phyloP scores from a whole-genome alignment of 1,140 invertebrate species.

The Conus betulinus region DNA sequence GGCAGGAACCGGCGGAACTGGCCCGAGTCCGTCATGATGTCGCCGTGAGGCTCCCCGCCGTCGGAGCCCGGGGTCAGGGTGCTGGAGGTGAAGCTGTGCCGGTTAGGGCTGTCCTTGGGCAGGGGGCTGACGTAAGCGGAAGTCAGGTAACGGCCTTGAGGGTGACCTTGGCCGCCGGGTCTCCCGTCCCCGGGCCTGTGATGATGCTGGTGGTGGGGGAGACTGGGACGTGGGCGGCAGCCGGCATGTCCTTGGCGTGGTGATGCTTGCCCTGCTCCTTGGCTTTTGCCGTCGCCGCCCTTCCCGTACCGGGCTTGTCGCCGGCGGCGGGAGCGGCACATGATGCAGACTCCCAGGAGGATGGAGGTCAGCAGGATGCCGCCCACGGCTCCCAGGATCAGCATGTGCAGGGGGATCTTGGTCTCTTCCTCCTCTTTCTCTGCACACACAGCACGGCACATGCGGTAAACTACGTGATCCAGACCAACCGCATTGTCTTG shows the following conservation, averaged over 20 bases:
- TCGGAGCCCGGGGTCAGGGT: constrained; percentile 31
- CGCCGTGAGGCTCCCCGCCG: constrained; percentile 27
- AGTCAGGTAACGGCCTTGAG: constrained; percentile 37
- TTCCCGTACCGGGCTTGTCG: background rate
- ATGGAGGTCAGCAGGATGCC: constrained; percentile 55
- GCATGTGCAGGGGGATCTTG: constrained; percentile 48
- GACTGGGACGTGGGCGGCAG: constrained; percentile 18
- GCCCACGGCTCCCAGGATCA: constrained; percentile 55
- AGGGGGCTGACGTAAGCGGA: constrained; percentile 46
- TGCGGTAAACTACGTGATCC: background rate
- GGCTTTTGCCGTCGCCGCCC: background rate
- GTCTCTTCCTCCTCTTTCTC: background rate
- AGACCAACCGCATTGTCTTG: background rate
- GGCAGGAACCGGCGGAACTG: constrained; percentile 55
- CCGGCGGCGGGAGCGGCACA: constrained; percentile 42
- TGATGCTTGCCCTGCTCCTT: background rate
- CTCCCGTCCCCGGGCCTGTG: constrained; percentile 32
- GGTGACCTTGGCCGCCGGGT: constrained; percentile 31
- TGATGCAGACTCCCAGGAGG: constrained; percentile 52
- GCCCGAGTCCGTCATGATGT: constrained; percentile 55
- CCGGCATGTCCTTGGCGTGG: constrained; percentile 29
- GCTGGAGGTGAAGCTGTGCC: constrained; percentile 55
- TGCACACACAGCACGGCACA: background rate
- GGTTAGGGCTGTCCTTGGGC: constrained; percentile 44
- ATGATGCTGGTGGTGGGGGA: constrained; percentile 39